Conservation (phyloP, 2,888 invertebrate species). For the Volucella inflata region DNA sequence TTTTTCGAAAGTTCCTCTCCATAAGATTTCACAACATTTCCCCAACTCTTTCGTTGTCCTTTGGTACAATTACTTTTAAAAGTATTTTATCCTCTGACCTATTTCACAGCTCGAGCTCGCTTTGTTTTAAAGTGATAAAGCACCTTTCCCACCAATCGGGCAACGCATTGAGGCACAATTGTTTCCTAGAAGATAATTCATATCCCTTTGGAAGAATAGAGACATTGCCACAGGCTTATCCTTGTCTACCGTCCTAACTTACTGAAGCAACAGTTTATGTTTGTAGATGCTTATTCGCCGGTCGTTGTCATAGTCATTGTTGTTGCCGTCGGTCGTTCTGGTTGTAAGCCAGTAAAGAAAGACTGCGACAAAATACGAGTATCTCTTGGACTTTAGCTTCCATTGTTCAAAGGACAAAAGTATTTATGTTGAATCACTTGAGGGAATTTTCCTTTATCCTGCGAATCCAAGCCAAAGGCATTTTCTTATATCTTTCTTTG, state of each 20-base stretch:
- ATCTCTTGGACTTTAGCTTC: constrained; percentile 38
- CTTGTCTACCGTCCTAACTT: constrained; percentile 59
- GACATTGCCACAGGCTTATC: constrained; percentile 71
- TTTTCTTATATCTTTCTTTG: constrained; percentile 4
- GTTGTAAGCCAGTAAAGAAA: constrained; percentile 26
- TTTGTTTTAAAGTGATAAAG: constrained; percentile 32
- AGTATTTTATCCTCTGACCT: constrained; percentile 67
- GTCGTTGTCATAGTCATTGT: constrained; percentile 13
- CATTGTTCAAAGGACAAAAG: constrained; percentile 71
- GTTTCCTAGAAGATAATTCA: constrained; percentile 63
- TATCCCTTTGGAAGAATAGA: constrained; percentile 34
- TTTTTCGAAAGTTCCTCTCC: no score
- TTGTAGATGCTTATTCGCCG: constrained; percentile 7
- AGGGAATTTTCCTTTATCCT: constrained; percentile 63
- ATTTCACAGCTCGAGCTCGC: constrained; percentile 48
- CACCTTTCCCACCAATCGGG: constrained; percentile 17
- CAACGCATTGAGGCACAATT: constrained; percentile 51
- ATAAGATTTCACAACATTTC: no score
- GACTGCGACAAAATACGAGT: constrained; percentile 43
- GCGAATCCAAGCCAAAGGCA: constrained; percentile 44
- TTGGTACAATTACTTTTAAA: constrained; percentile 67
- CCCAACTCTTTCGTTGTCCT: neutral
- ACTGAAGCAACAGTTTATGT: constrained; percentile 66
- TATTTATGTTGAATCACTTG: constrained; percentile 72
- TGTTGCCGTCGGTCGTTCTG: constrained; percentile 16